Evolutionary conservation across 2,797 vertebrate genomes (phyloP), one percentile per base, ranked within the genome.

Genomic region (Mustela erminea): DNA sequence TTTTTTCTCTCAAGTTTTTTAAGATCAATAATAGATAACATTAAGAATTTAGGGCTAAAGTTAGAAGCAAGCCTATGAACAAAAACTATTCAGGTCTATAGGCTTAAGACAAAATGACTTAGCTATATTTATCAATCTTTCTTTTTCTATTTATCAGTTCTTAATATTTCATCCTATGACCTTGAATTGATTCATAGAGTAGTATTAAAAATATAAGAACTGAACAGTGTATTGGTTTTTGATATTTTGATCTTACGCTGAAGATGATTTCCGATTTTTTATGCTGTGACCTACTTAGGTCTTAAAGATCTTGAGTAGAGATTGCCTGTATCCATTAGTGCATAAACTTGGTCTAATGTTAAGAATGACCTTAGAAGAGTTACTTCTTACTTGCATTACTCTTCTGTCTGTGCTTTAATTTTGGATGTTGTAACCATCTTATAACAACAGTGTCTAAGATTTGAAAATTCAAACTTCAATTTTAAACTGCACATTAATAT

Each of bases 191-290:
- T 83, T 92, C 41, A 66, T 68, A 68, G 21, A 60, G 3, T 20
- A 41, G 0, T 89, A 49, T 87, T 90, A 88, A 82, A 95, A 84
- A 52, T 56, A 27, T 70, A 90, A 85, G 20, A 84, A 64, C 49
- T 66, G 10, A 75, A 15, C 1, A 43, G 35, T 18, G 41, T 86
- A 60, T 95, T 90, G 80, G 89, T 64, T 89, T 96, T 96, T 87
- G 23, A 92, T 97, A 56, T 62, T 93, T 38, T 74, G 27, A 58
- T 92, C 13, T 95, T 86, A 49, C 32, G 13, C 23, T 95, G 32
- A 95, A 75, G 70, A 68, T 4, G 1, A 62, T 52, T 94, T 94
- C 18, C 81, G 74, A 8, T 95, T 87, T 89, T 78, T 82, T 13
- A 82, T 46, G 29, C 58, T 68, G 20, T 62, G 27, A 92, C 54